A percentile compares a stretch with the other conserved stretches of the same genome.
These are phyloP conservation scores for human (Homo sapiens) DNA, from an alignment of 2,113 vertebrate genomes.

Conservation along the genomic window DNA sequence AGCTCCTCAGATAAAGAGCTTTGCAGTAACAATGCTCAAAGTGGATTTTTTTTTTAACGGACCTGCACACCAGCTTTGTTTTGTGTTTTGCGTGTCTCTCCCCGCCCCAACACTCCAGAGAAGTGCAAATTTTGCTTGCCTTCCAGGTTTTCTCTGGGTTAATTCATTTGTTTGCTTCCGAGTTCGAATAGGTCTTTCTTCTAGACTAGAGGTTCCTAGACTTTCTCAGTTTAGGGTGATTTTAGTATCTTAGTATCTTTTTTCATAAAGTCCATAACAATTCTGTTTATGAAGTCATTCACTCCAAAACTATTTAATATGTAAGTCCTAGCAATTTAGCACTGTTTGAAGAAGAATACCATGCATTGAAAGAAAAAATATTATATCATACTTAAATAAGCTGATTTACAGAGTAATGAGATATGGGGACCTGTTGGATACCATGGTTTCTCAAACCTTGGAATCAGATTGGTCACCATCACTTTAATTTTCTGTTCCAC, in stretches of 20 bases:
- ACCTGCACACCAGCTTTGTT: not conserved
- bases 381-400: not conserved
- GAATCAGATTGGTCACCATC: not conserved
- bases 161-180: slow-evolving; percentile 21
- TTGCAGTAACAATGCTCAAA: slow-evolving; percentile 60
- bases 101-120: not conserved
- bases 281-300: not conserved
- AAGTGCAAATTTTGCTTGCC: slow-evolving; percentile 1
- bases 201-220: not conserved
- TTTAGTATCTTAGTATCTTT: not conserved
- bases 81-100: not conserved
- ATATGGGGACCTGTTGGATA: no score
- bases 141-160: not conserved
- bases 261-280: not conserved
- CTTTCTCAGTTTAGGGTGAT: not conserved
- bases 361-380: not conserved
- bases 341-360: not conserved
- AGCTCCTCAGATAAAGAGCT: slow-evolving; percentile 72
- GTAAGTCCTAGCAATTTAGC: not conserved
- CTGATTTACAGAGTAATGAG: not conserved
- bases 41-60: slow-evolving; percentile 32
- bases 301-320: not conserved
- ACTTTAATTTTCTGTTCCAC: not conserved
- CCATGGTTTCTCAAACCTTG: not conserved
- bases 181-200: not conserved